phyloP scores from a whole-genome alignment of 2,113 vertebrate genomes.

The Dromaius novaehollandiae region DNA sequence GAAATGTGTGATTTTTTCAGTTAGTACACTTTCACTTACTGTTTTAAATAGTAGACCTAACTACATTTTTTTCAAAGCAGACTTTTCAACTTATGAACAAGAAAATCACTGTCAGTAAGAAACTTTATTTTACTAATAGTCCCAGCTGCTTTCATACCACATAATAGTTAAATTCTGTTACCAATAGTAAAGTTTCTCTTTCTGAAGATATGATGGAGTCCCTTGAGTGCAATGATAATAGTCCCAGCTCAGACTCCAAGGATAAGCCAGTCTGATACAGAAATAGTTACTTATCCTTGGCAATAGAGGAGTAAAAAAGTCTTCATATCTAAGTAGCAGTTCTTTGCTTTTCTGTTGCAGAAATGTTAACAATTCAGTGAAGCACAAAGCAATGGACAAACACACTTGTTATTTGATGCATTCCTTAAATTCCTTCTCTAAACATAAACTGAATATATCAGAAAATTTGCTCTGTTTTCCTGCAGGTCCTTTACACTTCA shows the following conservation, averaged over 20 bases:
- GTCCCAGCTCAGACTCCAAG: background rate
- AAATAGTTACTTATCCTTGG: background rate
- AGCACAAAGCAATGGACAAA: background rate
- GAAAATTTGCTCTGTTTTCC: background rate
- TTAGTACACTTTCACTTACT: background rate
- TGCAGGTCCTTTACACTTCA: background rate
- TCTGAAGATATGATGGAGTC: accelerated
- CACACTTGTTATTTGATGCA: background rate
- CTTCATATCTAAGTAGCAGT: accelerated
- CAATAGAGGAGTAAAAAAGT: background rate
- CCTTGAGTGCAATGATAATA: background rate
- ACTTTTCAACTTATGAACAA: background rate
- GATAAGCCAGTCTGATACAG: background rate
- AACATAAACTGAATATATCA: background rate
- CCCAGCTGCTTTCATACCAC: background rate
- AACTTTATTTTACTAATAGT: background rate
- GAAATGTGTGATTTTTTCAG: background rate
- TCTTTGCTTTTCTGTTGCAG: background rate
- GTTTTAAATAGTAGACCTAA: background rate
- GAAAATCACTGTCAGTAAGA: background rate
- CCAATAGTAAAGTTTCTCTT: background rate
- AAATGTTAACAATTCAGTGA: background rate
- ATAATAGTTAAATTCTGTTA: background rate
- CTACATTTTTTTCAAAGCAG: background rate
- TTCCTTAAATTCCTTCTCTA: background rate